Base-by-base conservation (phyloP, 1,140 invertebrate genomes). In the Bombus cullumanus region DNA sequence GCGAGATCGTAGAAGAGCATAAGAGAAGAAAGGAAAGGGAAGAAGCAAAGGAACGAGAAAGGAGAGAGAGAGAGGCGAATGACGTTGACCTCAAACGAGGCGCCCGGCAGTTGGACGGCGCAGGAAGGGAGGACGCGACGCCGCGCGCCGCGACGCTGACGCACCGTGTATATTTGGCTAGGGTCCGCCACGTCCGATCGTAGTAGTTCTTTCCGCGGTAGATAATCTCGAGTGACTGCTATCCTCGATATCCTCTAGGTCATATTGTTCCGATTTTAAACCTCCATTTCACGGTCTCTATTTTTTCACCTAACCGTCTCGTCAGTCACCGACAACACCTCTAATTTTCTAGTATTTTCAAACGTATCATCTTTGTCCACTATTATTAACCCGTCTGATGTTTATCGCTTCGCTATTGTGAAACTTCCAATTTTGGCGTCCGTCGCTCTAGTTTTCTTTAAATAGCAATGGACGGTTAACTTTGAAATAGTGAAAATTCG, bases 61-160 rank as follows among this genome's bases (percentile, higher is more conserved):
- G 78, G 87, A 78, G 81, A 80, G 84, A 80, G 84, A 83, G 78
- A 82, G 82, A 88, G 68, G 85, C 75, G 89, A 87, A 92, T 91
- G 91, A 92, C 91, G 91, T 91, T 92, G 91, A 94, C 93, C 93
- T 93, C 92, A 94, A 93, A 93, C 91, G 91, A 91, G 92, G 92
- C 92, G 92, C 90, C 93, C 81, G 92, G 83, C 91, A 89, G 88
- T 89, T 91, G 91, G 76, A 89, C 88, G 89, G 90, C 76, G 90
- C 86, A 92, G 91, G 92, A 93, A 93, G 92, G 92, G 93, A 93
- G 92, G 88, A 92, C 91, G 92, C 92, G 93, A 94, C 93, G 93
- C 93, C 91, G 93, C 93, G 92, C 92, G 90, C 93, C 93, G 92
- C 93, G 93, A 94, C 93, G 93, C 93, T 93, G 93, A 93, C 93